Percentiles rank a stretch among this genome's conserved stretches.
Conservation (phyloP, 2,888 invertebrate species). For the Lycocerus yunnanus region DNA sequence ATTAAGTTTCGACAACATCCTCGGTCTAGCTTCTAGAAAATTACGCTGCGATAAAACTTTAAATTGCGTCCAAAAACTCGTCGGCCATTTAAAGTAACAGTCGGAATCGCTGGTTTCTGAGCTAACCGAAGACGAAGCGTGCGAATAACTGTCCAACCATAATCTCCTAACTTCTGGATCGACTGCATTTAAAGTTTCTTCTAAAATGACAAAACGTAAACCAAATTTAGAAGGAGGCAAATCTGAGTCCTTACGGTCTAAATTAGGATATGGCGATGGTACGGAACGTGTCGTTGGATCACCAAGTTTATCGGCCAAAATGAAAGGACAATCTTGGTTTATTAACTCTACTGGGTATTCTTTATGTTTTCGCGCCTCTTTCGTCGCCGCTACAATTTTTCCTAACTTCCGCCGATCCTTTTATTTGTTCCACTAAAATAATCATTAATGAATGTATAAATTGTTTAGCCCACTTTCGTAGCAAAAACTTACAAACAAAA, state of each 20-base stretch:
- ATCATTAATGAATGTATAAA: not conserved
- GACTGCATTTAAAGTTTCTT: slow-evolving; percentile 55
- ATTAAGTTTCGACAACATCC: slow-evolving; percentile 77
- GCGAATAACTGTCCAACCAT: slow-evolving; percentile 73
- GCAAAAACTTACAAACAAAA: slow-evolving; percentile 69
- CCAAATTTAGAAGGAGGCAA: not conserved
- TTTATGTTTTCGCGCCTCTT: slow-evolving; percentile 63
- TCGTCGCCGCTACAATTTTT: slow-evolving; percentile 69
- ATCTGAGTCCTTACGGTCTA: slow-evolving; percentile 50
- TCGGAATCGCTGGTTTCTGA: slow-evolving; percentile 64
- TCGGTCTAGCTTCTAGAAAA: slow-evolving; percentile 74
- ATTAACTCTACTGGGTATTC: slow-evolving; percentile 63
- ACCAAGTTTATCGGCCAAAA: slow-evolving; percentile 50
- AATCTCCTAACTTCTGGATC: slow-evolving; percentile 69
- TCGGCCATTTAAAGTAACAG: slow-evolving; percentile 70
- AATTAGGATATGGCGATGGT: slow-evolving; percentile 49
- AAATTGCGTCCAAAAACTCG: slow-evolving; percentile 80
- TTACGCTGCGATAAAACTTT: slow-evolving; percentile 75
- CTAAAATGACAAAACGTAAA: slow-evolving; percentile 43
- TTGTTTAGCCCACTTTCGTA: not conserved
- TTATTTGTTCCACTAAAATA: slow-evolving; percentile 74
- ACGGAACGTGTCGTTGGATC: slow-evolving; percentile 43
- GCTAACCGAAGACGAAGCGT: slow-evolving; percentile 67
- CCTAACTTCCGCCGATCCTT: slow-evolving; percentile 70
- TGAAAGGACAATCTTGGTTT: slow-evolving; percentile 48